Conservation (phyloP, 2,113 vertebrate genomes). For the Ginglymostoma cirratum region DNA sequence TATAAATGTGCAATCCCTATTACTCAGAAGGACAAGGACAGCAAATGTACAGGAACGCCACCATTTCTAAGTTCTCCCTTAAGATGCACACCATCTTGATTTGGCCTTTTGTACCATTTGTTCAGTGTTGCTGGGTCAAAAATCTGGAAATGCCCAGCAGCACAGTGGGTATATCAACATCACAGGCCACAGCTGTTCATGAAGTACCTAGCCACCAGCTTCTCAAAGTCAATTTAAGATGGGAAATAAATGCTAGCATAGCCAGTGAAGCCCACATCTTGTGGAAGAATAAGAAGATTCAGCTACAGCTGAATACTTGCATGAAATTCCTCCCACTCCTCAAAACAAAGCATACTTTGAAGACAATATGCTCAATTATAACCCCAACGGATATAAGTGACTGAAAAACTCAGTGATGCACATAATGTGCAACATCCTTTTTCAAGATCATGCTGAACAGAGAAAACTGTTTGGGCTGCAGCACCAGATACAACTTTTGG, state of each 20-base stretch:
- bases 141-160: neutral
- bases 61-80: neutral
- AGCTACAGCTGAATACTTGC: neutral
- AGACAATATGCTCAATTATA: conserved; percentile 11
- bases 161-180: neutral
- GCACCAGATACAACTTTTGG: neutral
- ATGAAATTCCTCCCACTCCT: neutral
- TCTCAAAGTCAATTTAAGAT: too few species aligned
- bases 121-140: neutral
- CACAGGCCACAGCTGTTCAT: neutral
- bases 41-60: neutral
- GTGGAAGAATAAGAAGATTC: neutral
- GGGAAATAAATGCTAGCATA: neutral
- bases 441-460: too few species aligned
- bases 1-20: neutral
- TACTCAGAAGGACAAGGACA: neutral
- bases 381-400: neutral
- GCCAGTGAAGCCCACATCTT: neutral
- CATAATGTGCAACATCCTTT: neutral
- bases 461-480: neutral
- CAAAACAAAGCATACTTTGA: neutral
- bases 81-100: neutral
- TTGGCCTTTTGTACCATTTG: neutral
- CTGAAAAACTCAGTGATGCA: conserved; percentile 13
- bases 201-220: neutral